Conservation (phyloP, 2,888 invertebrate genomes). For the Ichneumon xanthorius region DNA sequence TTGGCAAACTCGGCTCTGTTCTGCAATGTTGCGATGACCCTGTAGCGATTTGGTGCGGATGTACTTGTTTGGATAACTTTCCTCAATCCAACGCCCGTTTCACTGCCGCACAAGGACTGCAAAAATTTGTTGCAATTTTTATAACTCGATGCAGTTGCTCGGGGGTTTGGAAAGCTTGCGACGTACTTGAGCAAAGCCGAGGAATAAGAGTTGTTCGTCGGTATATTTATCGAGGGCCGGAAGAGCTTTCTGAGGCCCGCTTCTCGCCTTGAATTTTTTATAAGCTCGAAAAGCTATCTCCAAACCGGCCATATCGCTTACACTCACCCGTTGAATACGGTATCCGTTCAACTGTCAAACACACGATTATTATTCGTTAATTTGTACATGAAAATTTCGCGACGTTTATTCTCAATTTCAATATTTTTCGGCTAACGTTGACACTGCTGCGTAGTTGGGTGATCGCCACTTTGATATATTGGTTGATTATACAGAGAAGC, state of each 20-base stretch:
- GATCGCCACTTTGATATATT: conserved; percentile 89
- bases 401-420: not conserved
- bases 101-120: conserved; percentile 94
- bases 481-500: conserved; percentile 90
- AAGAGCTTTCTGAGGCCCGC: conserved; percentile 82
- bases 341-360: conserved; percentile 88
- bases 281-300: conserved; percentile 92
- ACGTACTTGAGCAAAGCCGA: conserved; percentile 91
- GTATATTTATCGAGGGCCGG: conserved; percentile 89
- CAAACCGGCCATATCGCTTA: conserved; percentile 95
- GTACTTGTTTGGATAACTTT: conserved; percentile 89
- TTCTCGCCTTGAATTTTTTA: conserved; percentile 78
- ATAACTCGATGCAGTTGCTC: not conserved
- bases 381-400: not conserved
- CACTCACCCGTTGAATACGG: conserved; percentile 94
- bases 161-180: not conserved
- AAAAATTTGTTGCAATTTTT: conserved; percentile 53
- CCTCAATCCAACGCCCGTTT: conserved; percentile 90
- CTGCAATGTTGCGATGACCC: conserved; percentile 89
- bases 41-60: conserved; percentile 90
- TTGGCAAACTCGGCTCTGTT: conserved; percentile 89
- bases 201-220: conserved; percentile 92
- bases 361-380: not conserved
- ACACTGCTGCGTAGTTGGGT: conserved; percentile 88
- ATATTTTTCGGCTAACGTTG: conserved; percentile 84